Percentiles rank a stretch among this genome's conserved stretches.
phyloP scores from a whole-genome alignment of 1,140 invertebrate species.

The Eulimnadia texana region DNA sequence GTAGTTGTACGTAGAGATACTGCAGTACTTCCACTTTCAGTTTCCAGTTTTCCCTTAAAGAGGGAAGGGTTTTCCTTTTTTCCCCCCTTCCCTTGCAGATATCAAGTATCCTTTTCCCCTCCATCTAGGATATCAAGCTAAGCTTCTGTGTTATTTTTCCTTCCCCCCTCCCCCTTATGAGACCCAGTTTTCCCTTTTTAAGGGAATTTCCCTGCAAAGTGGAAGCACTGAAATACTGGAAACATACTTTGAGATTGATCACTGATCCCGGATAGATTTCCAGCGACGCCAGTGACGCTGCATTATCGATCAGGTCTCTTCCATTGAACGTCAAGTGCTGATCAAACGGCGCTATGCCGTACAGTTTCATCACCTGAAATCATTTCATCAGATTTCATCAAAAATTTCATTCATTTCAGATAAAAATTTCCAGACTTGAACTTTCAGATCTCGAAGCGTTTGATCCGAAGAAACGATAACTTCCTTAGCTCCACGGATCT shows the following conservation, averaged over 20 bases:
- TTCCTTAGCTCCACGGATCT: constrained; percentile 30
- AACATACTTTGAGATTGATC: constrained; percentile 34
- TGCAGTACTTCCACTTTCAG: too few relatives aligned
- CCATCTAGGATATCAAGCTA: not conserved
- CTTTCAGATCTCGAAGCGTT: constrained; percentile 30
- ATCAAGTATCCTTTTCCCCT: too few relatives aligned
- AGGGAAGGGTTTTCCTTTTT: too few relatives aligned
- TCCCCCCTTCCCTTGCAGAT: too few relatives aligned
- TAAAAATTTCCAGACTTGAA: constrained; percentile 21
- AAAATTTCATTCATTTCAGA: too few relatives aligned
- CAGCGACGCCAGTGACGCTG: constrained; percentile 29
- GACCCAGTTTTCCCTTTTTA: too few relatives aligned
- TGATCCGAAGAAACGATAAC: constrained; percentile 28
- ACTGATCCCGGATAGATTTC: constrained; percentile 31
- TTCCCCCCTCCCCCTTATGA: too few relatives aligned
- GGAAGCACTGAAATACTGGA: too few relatives aligned
- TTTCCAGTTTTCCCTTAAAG: too few relatives aligned
- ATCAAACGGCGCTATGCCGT: constrained; percentile 35
- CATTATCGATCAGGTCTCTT: constrained; percentile 26
- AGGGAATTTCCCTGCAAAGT: too few relatives aligned
- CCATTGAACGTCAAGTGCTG: constrained; percentile 34
- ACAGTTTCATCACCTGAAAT: constrained; percentile 33
- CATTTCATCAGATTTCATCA: constrained; percentile 17
- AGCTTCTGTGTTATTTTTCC: not conserved
- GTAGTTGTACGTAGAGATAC: too few relatives aligned